These are phyloP conservation scores for Julus scanicus DNA, from an alignment of 2,888 invertebrate species.

Conservation along the genomic window DNA sequence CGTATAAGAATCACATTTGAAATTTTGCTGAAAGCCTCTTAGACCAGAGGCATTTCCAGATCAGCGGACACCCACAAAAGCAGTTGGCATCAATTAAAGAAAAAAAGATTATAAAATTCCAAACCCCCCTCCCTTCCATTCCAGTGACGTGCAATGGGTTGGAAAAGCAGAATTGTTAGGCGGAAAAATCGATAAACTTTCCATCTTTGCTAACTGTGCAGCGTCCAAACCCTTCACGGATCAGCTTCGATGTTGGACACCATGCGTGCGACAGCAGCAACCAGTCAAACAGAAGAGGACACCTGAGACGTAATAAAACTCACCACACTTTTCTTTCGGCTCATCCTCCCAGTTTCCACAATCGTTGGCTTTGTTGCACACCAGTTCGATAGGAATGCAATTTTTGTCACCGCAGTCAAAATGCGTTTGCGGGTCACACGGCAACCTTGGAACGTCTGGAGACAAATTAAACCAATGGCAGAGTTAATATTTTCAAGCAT, in stretches of 20 bases:
- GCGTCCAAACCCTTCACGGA: neutral
- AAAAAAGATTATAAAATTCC: neutral
- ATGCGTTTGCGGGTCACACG: slow-evolving; percentile 81
- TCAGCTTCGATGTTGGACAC: neutral
- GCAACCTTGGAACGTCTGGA: slow-evolving; percentile 63
- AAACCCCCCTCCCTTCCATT: neutral
- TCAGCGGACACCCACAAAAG: neutral
- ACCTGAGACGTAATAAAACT: slow-evolving; percentile 62
- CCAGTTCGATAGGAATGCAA: slow-evolving; percentile 81
- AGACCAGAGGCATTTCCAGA: neutral
- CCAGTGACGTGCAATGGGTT: neutral
- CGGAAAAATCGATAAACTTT: slow-evolving; percentile 12
- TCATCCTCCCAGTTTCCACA: slow-evolving; percentile 92
- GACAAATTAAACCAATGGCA: neutral
- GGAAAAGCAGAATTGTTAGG: neutral
- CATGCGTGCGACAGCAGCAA: neutral
- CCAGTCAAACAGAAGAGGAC: neutral
- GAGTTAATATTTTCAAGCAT: neutral
- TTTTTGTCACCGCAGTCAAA: slow-evolving; percentile 87
- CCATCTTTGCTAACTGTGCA: neutral
- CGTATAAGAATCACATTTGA: neutral
- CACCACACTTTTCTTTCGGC: slow-evolving; percentile 78
- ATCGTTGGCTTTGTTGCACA: slow-evolving; percentile 87
- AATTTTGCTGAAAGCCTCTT: neutral
- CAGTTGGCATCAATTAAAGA: slow-evolving; percentile 29